Evolutionary conservation across 1,140 invertebrate genomes (phyloP).

Genomic region (Telenomus remus): DNA sequence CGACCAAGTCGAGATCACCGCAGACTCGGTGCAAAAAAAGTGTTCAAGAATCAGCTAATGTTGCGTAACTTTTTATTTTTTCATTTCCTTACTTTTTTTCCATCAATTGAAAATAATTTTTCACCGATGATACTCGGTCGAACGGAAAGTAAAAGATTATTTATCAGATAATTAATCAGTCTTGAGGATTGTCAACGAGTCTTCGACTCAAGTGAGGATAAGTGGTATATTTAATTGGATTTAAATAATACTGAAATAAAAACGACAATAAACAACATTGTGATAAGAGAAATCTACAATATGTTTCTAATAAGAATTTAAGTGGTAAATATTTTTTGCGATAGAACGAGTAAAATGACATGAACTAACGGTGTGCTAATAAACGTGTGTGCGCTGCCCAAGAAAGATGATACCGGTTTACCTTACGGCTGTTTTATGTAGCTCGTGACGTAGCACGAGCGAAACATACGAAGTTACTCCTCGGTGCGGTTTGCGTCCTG

Average conservation of each 20-base stretch:
- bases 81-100: no score
- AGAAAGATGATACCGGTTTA: constrained; percentile 65
- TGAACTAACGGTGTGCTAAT: constrained; percentile 18
- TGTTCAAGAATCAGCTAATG: constrained; percentile 14
- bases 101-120: no score
- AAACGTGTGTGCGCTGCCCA: constrained; percentile 31
- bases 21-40: constrained; percentile 12
- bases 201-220: no score
- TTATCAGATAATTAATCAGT: no score
- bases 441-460: constrained; percentile 64
- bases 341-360: constrained; percentile 18
- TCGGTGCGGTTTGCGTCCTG: constrained; percentile 59
- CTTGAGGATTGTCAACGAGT: no score
- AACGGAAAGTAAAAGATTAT: no score
- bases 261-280: no score
- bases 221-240: no score
- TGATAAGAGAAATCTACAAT: no score
- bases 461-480: constrained; percentile 65
- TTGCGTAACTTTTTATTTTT: constrained; percentile 5
- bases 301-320: constrained; percentile 1
- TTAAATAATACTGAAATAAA: no score
- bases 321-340: constrained; percentile 8
- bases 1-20: constrained; percentile 36
- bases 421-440: constrained; percentile 64
- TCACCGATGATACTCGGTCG: no score